Conservation (phyloP, 1,140 invertebrate species). For the Gonatopus flavifemur region DNA sequence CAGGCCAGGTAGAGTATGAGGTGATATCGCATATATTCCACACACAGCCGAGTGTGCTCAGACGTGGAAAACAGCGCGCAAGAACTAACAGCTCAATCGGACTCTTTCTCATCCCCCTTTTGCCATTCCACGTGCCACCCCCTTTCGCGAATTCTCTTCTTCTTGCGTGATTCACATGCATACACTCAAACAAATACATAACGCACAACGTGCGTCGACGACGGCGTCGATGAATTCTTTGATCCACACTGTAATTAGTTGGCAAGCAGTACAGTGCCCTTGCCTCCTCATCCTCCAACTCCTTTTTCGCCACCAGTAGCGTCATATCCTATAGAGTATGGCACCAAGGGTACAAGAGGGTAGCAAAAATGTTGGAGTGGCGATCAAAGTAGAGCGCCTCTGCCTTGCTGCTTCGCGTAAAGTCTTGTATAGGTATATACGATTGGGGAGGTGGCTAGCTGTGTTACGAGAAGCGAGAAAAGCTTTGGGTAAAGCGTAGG, state of each 20-base stretch:
- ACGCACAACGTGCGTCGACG: slow-evolving; percentile 26
- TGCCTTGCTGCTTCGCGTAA: slow-evolving; percentile 28
- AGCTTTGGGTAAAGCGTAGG: slow-evolving; percentile 6
- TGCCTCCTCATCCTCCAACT: slow-evolving; percentile 16
- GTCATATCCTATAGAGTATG: slow-evolving; percentile 11
- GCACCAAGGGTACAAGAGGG: slow-evolving; percentile 26
- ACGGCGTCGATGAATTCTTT: slow-evolving; percentile 52
- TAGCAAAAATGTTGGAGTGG: slow-evolving; percentile 54
- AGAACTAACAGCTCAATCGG: too few species aligned
- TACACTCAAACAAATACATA: too few species aligned
- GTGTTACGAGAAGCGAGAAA: neutral
- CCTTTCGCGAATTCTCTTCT: neutral
- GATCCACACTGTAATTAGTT: slow-evolving; percentile 57
- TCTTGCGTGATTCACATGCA: too few species aligned
- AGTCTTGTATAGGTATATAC: neutral
- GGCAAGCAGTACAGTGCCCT: slow-evolving; percentile 32
- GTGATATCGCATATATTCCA: too few species aligned
- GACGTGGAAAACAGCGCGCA: too few species aligned
- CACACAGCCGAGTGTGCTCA: too few species aligned
- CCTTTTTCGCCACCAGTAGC: slow-evolving; percentile 1
- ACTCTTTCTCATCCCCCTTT: too few species aligned
- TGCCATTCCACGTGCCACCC: neutral
- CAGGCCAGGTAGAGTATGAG: too few species aligned
- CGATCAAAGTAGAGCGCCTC: slow-evolving; percentile 54
- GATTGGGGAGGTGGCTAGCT: neutral